These are phyloP conservation scores for Austrolebias charrua DNA, from an alignment of 2,797 vertebrate genomes.

Conservation along the genomic window DNA sequence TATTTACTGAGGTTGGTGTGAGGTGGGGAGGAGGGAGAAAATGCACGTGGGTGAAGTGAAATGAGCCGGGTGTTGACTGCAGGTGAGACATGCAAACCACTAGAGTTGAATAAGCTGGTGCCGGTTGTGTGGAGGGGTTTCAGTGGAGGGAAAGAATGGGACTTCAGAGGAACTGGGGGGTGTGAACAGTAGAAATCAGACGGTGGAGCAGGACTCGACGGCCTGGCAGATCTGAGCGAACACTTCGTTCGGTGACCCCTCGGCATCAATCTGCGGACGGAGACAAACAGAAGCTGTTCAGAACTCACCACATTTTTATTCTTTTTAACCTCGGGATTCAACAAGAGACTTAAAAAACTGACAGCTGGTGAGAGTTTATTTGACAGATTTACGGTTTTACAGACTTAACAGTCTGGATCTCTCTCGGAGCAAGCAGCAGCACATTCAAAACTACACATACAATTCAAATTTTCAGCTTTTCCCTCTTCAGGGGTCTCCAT, in stretches of 20 bases:
- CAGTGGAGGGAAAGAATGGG: background rate
- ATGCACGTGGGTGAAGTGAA: conserved; percentile 28
- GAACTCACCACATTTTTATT: background rate
- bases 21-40: conserved; percentile 1
- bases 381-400: too few relatives aligned
- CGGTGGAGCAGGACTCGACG: conserved; percentile 80
- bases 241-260: conserved; percentile 85
- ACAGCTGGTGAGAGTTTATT: too few relatives aligned
- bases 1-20: conserved; percentile 25
- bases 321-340: background rate
- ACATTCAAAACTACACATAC: too few relatives aligned
- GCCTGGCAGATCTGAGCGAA: conserved; percentile 86
- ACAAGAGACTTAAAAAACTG: too few relatives aligned
- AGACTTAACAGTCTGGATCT: too few relatives aligned
- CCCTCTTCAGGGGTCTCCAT: too few relatives aligned
- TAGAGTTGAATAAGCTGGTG: conserved; percentile 39
- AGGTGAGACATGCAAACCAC: conserved; percentile 61
- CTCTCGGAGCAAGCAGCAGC: too few relatives aligned
- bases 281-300: conserved; percentile 35
- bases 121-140: conserved; percentile 12
- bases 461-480: too few relatives aligned
- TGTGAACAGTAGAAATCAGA: conserved; percentile 39
- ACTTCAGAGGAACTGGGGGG: conserved; percentile 25
- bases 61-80: conserved; percentile 18
- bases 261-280: conserved; percentile 88